These are phyloP conservation scores for Catostylus mosaicus DNA, from an alignment of 30 jellyfish, hydroid and myxozoan genomes.

Conservation along the genomic window DNA sequence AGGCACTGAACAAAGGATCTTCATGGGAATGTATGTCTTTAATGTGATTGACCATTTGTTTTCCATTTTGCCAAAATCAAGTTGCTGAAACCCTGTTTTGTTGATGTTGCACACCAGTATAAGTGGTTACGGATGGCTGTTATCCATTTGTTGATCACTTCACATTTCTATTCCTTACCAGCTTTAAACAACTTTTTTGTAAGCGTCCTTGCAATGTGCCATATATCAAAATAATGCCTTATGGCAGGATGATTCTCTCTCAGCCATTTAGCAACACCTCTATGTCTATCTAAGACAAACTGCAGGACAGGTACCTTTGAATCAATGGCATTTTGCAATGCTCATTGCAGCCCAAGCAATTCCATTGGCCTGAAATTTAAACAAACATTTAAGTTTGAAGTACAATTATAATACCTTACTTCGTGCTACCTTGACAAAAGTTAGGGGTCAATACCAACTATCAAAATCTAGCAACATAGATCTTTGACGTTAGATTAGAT, in stretches of 20 bases:
- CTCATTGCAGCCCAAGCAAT: too few relatives aligned
- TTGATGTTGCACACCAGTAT: slow-evolving; percentile 43
- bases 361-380: too few relatives aligned
- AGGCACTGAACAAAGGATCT: slow-evolving; percentile 21
- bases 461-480: too few relatives aligned
- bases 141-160: slow-evolving; percentile 21
- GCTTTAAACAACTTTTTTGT: slow-evolving; percentile 12
- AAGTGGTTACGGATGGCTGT: slow-evolving; percentile 27
- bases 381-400: too few relatives aligned
- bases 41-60: slow-evolving; percentile 12
- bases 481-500: too few relatives aligned
- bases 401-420: too few relatives aligned
- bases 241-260: slow-evolving; percentile 5
- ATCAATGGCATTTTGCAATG: neutral
- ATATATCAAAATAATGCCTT: slow-evolving; percentile 28
- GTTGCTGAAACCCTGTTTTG: slow-evolving; percentile 39
- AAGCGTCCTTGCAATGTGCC: slow-evolving; percentile 42
- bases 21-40: slow-evolving; percentile 17
- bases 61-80: slow-evolving; percentile 48
- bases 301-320: neutral
- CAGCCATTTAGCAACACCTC: slow-evolving; percentile 48
- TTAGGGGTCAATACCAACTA: too few relatives aligned
- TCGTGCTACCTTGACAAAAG: too few relatives aligned
- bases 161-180: slow-evolving; percentile 33
- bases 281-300: slow-evolving; percentile 36